Evolutionary conservation across 2,888 invertebrate genomes (phyloP), one percentile per base, ranked within the genome.

Genomic region (Cyrtodaria siliqua): DNA sequence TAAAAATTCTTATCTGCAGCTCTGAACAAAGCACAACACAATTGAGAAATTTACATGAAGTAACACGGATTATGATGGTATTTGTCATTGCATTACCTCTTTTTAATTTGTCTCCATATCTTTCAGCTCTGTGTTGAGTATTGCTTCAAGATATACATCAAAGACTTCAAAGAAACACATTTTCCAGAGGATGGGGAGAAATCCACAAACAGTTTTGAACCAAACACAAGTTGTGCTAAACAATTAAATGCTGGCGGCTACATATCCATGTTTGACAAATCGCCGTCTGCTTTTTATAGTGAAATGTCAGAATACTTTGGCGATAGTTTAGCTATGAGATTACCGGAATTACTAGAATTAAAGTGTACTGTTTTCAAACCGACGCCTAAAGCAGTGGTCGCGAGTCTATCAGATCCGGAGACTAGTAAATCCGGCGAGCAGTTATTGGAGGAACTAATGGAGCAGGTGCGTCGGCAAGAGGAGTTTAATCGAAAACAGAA

Each of bases 241-340:
- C 40, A 59, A 6, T 38, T 49, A 20, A 20, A 61, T 59, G 52
- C 42, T 16, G 56, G 77, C 44, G 72, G 69, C 26, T 66, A 68
- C 38, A 68, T 74, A 14, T 83, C 79, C 18, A 63, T 72, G 69
- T 79, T 79, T 68, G 66, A 76, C 38, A 79, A 81, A 60, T 79
- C 70, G 20, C 83, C 83, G 9, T 33, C 56, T 40, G 73, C 85
- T 27, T 79, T 90, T 20, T 91, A 90, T 67, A 77, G 63, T 57
- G 86, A 90, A 60, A 79, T 92, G 82, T 89, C 88, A 55, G 90
- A 91, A 62, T 91, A 87, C 70, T 93, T 92, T 85, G 93, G 93
- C 23, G 93, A 93, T 71, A 84, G 88, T 67, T 78, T 93, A 27
- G 73, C 89, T 0, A 78, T 86, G 16, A 79, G 86, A 18, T 78